These are phyloP conservation scores for Psittacus erithacus DNA, from an alignment of 2,113 vertebrate genomes.

Conservation along the genomic window DNA sequence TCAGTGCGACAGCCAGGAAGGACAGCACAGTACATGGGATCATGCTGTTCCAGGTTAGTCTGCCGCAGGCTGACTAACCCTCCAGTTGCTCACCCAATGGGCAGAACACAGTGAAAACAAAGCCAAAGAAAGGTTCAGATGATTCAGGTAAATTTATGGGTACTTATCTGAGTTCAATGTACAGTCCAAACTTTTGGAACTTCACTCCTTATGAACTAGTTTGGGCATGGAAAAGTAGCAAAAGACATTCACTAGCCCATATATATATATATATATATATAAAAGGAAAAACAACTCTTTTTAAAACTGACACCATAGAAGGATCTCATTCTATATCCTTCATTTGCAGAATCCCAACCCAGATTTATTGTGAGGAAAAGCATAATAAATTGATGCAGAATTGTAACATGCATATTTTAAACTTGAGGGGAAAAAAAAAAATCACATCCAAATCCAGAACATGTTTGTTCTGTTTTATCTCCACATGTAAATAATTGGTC, in stretches of 20 bases:
- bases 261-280: neutral
- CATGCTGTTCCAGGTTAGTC: conserved; percentile 57
- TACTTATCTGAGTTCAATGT: conserved; percentile 59
- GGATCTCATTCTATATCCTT: neutral
- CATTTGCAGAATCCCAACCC: neutral
- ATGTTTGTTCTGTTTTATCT: neutral
- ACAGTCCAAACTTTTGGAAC: conserved; percentile 57
- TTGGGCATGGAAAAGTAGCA: conserved; percentile 56
- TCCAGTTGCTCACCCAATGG: conserved; percentile 33
- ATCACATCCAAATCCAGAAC: neutral
- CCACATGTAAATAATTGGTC: neutral
- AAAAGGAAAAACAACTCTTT: neutral
- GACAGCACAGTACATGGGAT: conserved; percentile 37
- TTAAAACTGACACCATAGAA: neutral
- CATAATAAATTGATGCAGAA: neutral
- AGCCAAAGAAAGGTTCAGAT: conserved; percentile 48
- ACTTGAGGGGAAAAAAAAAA: neutral
- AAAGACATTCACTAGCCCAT: conserved; percentile 34
- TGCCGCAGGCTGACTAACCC: conserved; percentile 38
- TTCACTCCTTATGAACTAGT: conserved; percentile 56
- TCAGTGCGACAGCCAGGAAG: conserved; percentile 7
- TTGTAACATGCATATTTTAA: conserved; percentile 4
- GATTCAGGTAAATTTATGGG: conserved; percentile 18
- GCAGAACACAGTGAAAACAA: conserved; percentile 49
- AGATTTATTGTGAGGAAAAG: neutral